phyloP scores from a whole-genome alignment of 30 jellyfish, hydroid and myxozoan species.

The Chrysaora quinquecirrha region DNA sequence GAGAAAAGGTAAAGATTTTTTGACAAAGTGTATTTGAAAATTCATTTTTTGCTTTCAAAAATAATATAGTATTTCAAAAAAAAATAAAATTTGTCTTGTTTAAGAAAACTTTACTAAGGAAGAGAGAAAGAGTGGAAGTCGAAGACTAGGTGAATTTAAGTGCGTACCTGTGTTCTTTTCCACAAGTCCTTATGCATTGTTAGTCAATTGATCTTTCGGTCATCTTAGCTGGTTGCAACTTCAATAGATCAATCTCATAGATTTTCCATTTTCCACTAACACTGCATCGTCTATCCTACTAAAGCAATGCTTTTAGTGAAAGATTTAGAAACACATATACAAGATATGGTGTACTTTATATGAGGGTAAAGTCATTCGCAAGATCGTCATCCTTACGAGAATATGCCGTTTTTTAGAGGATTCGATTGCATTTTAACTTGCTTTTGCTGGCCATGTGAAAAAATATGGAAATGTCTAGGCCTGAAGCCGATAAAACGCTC shows the following conservation, averaged over 20 bases:
- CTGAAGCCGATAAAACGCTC: constrained; percentile 67
- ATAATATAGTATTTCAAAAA: too few relatives aligned
- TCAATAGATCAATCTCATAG: background rate
- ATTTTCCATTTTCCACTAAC: background rate
- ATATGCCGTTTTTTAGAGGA: constrained; percentile 6
- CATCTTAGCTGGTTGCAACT: constrained; percentile 8
- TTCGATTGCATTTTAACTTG: constrained; percentile 14
- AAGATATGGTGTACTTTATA: background rate
- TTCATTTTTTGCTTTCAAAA: too few relatives aligned
- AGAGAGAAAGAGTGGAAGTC: too few relatives aligned
- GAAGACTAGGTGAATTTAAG: too few relatives aligned
- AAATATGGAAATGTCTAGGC: constrained; percentile 63
- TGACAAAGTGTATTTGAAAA: too few relatives aligned
- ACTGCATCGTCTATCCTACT: too few relatives aligned
- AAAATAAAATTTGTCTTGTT: too few relatives aligned
- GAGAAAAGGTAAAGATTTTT: too few relatives aligned
- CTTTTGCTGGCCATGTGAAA: constrained; percentile 67
- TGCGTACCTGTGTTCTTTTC: background rate
- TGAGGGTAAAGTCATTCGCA: background rate
- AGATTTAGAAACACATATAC: background rate
- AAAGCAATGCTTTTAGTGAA: background rate
- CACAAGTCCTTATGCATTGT: background rate
- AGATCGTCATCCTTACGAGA: background rate
- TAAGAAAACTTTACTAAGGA: too few relatives aligned
- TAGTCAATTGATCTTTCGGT: constrained; percentile 10